Base-by-base conservation (phyloP, 2,888 invertebrate genomes). In the Cylloceria caligata region DNA sequence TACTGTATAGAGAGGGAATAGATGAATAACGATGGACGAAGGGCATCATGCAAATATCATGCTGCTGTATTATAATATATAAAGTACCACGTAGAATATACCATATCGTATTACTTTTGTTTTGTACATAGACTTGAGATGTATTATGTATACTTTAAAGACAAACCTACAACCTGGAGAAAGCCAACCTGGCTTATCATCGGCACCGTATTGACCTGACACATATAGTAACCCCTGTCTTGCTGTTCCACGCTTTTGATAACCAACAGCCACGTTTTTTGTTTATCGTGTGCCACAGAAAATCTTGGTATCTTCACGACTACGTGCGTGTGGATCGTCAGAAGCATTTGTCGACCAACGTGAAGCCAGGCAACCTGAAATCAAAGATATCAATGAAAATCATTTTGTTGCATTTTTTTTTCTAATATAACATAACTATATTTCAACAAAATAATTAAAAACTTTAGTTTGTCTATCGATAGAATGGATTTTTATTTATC, bases 111-210 rank as follows among this genome's bases (percentile, higher is more conserved):
- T 34, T 27, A 76, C 30, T 36, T n/a, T 55, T 49, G 73, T 11
- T 24, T 60, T 52, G 21, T 52, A 16, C 34, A 49, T n/a, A 7
- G 27, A 27, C 21, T 36, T 52, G 5, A 27, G 19, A 67, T 42
- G 42, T 77, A 36, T 73, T 47, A 34, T 71, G 30, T 24, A 39
- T 74, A 65, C 13, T 55, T 55, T 64, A 65, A 45, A 45, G 16
- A 93, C 97, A 95, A 92, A 98, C 98, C 98, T 47, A 98, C 97
- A 83, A 98, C 98, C 94, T 98, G 97, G 52, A 98, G 95, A 92
- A 97, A 98, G 79, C 98, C 98, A 45, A 98, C 97, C 95, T 98
- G 98, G 91, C 97, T 98, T 91, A 98, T 98, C 98, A 98, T 98
- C 0, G 98, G 98, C 93, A 97, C 97, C 64, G 98, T 98, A 93